These are phyloP conservation scores for Gastrophryne carolinensis DNA, from an alignment of 2,797 vertebrate genomes.

Conservation along the genomic window DNA sequence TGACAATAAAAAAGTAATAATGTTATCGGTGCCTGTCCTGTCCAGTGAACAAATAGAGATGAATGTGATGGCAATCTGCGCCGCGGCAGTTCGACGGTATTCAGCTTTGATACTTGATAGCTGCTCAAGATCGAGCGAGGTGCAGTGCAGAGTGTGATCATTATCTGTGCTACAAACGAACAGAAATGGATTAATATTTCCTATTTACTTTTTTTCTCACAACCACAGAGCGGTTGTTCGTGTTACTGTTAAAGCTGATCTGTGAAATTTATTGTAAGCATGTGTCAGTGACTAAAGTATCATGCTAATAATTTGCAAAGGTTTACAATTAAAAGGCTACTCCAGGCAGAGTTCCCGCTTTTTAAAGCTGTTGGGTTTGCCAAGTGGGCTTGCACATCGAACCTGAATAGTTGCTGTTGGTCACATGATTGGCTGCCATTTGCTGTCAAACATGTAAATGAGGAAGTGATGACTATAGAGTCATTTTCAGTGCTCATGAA, in stretches of 20 bases:
- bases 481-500: no score
- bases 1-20: constrained; percentile 26
- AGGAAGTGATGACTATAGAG: no score
- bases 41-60: not conserved
- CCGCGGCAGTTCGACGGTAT: not conserved
- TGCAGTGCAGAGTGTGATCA: not conserved
- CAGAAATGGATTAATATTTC: constrained; percentile 22
- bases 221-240: not conserved
- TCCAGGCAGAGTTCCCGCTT: no score
- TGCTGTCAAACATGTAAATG: no score
- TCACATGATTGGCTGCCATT: no score
- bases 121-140: not conserved
- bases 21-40: constrained; percentile 5
- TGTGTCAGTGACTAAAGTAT: no score
- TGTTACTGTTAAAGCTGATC: not conserved
- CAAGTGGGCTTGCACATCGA: no score
- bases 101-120: not conserved
- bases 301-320: no score
- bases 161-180: not conserved
- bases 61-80: not conserved
- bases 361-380: no score
- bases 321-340: no score
- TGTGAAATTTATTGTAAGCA: not conserved
- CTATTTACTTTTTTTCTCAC: not conserved
- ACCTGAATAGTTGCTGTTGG: no score